A percentile compares a stretch with the other conserved stretches of the same genome.
Conservation (phyloP, 2,113 vertebrate species). For the Hirundichthys speculiger region DNA sequence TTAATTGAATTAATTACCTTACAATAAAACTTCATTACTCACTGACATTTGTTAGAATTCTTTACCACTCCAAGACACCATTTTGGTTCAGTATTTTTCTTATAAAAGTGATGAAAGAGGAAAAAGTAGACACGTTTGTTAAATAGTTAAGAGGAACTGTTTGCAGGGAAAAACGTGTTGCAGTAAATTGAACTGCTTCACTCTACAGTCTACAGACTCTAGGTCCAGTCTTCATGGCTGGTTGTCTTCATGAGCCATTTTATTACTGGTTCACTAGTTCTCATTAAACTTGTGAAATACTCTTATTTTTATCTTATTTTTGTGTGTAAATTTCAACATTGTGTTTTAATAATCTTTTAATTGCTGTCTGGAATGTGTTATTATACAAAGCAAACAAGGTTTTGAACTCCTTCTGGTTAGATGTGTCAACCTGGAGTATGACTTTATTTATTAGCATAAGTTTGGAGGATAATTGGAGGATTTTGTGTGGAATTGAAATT, state of each 20-base stretch:
- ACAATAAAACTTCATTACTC: too few species aligned
- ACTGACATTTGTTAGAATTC: too few species aligned
- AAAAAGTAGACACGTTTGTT: too few species aligned
- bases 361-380: neutral
- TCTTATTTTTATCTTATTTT: conserved; percentile 43
- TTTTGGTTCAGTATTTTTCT: too few species aligned
- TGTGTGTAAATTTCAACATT: conserved; percentile 16
- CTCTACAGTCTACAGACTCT: too few species aligned
- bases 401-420: neutral
- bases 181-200: too few species aligned
- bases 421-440: neutral
- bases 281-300: conserved; percentile 29
- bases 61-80: too few species aligned
- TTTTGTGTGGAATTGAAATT: neutral
- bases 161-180: too few species aligned
- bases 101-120: too few species aligned
- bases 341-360: conserved; percentile 23
- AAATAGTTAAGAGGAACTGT: too few species aligned
- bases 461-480: conserved; percentile 1
- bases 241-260: conserved; percentile 35
- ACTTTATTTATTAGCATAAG: conserved; percentile 10
- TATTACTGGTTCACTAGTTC: conserved; percentile 37
- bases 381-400: conserved; percentile 4
- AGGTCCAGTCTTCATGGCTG: neutral
- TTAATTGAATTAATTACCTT: too few species aligned